phyloP scores from a whole-genome alignment of 2,113 vertebrate genomes.

The Psilopsiagon aurifrons region DNA sequence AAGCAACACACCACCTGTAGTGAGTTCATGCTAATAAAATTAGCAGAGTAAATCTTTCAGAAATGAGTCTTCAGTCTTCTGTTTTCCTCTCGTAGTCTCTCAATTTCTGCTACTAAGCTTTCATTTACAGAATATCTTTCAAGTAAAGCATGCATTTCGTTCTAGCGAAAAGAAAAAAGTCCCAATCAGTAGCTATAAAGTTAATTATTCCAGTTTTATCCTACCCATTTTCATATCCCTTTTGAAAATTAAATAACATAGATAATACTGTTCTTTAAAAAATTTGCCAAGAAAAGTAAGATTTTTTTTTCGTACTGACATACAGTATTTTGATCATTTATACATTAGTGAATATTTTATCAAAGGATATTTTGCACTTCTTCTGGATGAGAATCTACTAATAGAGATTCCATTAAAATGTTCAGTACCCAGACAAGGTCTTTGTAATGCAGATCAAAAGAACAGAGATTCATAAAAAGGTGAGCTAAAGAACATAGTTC shows the following conservation, averaged over 20 bases:
- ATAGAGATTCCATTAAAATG: slow-evolving; percentile 31
- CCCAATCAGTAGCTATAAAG: neutral
- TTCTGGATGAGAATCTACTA: slow-evolving; percentile 13
- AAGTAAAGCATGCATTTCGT: slow-evolving; percentile 91
- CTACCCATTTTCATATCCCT: neutral
- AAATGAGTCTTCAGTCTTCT: slow-evolving; percentile 88
- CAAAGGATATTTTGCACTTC: slow-evolving; percentile 41
- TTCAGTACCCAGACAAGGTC: neutral
- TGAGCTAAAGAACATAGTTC: neutral
- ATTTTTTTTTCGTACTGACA: neutral
- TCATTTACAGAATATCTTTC: slow-evolving; percentile 94
- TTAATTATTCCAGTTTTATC: neutral
- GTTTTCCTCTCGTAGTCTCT: slow-evolving; percentile 93
- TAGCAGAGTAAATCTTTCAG: slow-evolving; percentile 70
- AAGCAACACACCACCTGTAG: slow-evolving; percentile 18
- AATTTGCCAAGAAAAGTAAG: neutral
- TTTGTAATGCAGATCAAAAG: slow-evolving; percentile 56
- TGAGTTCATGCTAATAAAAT: neutral
- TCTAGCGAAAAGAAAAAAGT: slow-evolving; percentile 75
- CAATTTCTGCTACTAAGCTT: slow-evolving; percentile 92
- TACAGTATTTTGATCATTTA: slow-evolving; percentile 55
- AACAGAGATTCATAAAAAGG: slow-evolving; percentile 30
- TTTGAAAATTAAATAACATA: slow-evolving; percentile 11
- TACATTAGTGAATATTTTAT: slow-evolving; percentile 58
- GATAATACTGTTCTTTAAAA: slow-evolving; percentile 7